These are phyloP conservation scores for Ceratina calcarata DNA, from an alignment of 1,140 invertebrate species.

Conservation along the genomic window DNA sequence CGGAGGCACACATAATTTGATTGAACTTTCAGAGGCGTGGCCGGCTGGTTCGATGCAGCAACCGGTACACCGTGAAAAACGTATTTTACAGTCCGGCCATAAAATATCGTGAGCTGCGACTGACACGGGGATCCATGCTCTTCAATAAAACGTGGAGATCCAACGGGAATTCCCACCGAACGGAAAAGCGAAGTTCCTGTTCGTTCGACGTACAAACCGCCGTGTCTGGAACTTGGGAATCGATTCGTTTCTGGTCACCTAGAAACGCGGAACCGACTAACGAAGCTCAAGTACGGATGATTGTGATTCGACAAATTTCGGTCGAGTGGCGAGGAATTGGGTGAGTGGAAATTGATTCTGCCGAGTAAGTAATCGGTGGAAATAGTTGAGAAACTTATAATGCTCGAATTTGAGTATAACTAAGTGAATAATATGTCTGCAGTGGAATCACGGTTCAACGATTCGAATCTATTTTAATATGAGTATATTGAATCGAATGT, in stretches of 20 bases:
- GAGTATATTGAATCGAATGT: no score
- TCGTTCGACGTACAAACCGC: not conserved
- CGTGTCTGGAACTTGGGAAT: slow-evolving; percentile 18
- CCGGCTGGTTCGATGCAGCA: not conserved
- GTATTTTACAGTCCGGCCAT: not conserved
- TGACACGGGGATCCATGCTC: not conserved
- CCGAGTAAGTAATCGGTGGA: not conserved
- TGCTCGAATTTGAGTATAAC: not conserved
- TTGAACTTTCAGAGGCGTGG: slow-evolving; percentile 2
- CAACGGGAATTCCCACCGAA: not conserved
- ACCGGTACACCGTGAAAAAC: slow-evolving; percentile 4
- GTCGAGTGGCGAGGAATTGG: not conserved
- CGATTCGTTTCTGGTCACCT: slow-evolving; percentile 27
- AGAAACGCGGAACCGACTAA: slow-evolving; percentile 8
- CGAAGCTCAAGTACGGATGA: not conserved
- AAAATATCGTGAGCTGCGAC: slow-evolving; percentile 19
- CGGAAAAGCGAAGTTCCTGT: slow-evolving; percentile 21
- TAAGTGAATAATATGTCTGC: not conserved
- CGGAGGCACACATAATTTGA: not conserved
- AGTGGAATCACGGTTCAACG: no score
- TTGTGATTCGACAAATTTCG: not conserved
- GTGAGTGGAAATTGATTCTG: not conserved
- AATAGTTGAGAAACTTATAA: not conserved
- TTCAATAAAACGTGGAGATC: slow-evolving; percentile 31
- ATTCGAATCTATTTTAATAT: no score